phyloP scores from a whole-genome alignment of 2,113 vertebrate genomes.

The Carettochelys insculpta region DNA sequence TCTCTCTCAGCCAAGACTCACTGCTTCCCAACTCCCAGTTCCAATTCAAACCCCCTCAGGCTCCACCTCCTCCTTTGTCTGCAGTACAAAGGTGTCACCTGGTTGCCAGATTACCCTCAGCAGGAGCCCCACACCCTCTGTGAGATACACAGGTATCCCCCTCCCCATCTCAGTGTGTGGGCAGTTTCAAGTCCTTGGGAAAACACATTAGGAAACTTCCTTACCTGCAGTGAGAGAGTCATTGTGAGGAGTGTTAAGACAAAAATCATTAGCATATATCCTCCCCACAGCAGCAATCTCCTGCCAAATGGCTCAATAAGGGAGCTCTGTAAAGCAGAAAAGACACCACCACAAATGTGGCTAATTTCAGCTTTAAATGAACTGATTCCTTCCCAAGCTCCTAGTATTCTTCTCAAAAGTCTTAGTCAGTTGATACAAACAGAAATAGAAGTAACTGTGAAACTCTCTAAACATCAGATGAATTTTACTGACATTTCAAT shows the following conservation, averaged over 20 bases:
- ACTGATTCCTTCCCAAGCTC: not conserved
- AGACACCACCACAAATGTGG: fast-evolving
- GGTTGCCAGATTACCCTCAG: too few relatives aligned
- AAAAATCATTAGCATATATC: constrained; percentile 78
- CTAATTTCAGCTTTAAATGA: not conserved
- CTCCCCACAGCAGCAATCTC: constrained; percentile 79
- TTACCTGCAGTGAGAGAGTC: constrained; percentile 82
- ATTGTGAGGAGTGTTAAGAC: constrained; percentile 77
- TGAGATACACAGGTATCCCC: too few relatives aligned
- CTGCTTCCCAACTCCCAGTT: too few relatives aligned
- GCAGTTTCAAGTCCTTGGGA: too few relatives aligned
- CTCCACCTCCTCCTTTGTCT: too few relatives aligned
- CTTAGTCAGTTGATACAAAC: not conserved
- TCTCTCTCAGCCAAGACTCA: too few relatives aligned
- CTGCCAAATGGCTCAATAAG: constrained; percentile 82
- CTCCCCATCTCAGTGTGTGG: too few relatives aligned
- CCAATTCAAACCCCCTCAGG: too few relatives aligned
- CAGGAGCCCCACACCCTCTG: too few relatives aligned
- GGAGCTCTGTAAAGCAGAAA: constrained; percentile 74
- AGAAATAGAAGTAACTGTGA: not conserved
- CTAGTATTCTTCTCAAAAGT: not conserved
- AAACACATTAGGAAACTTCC: not conserved
- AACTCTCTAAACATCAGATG: not conserved
- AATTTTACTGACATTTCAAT: not conserved
- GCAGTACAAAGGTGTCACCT: too few relatives aligned